Conservation (phyloP, 2,888 invertebrate genomes). For the Aquatica leii region DNA sequence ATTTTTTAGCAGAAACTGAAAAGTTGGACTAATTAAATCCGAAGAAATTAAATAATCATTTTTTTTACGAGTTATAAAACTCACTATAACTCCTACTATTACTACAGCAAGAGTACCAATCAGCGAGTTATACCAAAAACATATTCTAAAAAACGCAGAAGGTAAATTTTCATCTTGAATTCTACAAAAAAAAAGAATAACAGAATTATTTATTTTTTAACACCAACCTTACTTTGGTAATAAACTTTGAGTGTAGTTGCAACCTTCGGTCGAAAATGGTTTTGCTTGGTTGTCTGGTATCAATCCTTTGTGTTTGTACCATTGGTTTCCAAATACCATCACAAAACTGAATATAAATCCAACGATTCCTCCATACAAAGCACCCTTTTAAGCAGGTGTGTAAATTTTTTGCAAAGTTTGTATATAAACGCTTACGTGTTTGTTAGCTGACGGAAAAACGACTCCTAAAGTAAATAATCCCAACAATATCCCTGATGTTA, state of each 20-base stretch:
- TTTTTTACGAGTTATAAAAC: neutral
- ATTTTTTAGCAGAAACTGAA: slow-evolving; percentile 6
- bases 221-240: no score
- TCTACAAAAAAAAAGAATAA: no score
- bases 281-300: neutral
- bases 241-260: no score
- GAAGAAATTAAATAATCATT: neutral
- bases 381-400: slow-evolving; percentile 42
- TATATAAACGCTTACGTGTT: slow-evolving; percentile 18
- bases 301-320: slow-evolving; percentile 42
- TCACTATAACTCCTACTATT: neutral
- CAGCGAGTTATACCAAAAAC: neutral
- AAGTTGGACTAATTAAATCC: neutral
- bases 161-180: neutral
- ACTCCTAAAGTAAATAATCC: slow-evolving; percentile 74
- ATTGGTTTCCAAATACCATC: slow-evolving; percentile 39
- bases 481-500: slow-evolving; percentile 70
- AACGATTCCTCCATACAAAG: slow-evolving; percentile 44
- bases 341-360: slow-evolving; percentile 29
- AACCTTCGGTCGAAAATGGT: neutral
- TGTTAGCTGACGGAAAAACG: slow-evolving; percentile 65
- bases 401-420: neutral
- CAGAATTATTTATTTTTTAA: no score
- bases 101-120: neutral
- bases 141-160: neutral